Percentiles rank a stretch among this genome's conserved stretches.
These are phyloP conservation scores for Thera britannica DNA, from an alignment of 2,888 invertebrate species.

Conservation along the genomic window DNA sequence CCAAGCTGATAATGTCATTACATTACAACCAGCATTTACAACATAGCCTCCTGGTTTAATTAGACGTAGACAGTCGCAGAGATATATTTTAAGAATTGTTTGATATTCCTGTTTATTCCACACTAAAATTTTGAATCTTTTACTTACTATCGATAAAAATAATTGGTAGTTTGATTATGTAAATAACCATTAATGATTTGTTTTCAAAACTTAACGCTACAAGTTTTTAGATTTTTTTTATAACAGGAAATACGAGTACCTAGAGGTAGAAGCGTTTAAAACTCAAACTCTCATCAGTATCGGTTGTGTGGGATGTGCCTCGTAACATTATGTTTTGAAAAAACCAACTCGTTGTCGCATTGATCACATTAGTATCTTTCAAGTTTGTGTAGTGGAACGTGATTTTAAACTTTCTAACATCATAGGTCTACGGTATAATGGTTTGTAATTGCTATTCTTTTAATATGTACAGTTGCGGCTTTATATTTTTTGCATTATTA, in stretches of 20 bases:
- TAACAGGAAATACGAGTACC: background rate
- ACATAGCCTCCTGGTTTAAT: too few species aligned
- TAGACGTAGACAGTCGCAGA: too few species aligned
- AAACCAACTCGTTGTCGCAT: background rate
- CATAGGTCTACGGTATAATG: background rate
- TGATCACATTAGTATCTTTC: background rate
- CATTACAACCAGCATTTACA: too few species aligned
- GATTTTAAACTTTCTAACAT: background rate
- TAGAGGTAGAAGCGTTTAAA: background rate
- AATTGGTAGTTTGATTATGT: too few species aligned
- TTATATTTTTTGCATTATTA: too few species aligned
- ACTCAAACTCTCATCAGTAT: background rate
- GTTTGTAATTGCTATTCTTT: background rate
- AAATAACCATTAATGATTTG: too few species aligned
- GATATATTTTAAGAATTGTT: too few species aligned
- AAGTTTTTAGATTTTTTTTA: background rate
- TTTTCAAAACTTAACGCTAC: too few species aligned
- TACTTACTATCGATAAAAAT: too few species aligned
- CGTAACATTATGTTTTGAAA: conserved; percentile 7
- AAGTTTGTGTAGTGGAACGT: background rate
- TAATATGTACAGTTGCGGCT: background rate
- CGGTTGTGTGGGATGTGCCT: background rate
- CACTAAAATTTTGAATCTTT: too few species aligned
- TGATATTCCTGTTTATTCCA: too few species aligned
- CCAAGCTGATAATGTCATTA: too few species aligned